These are phyloP conservation scores for Macrobrachium nipponense DNA, from an alignment of 1,140 invertebrate genomes.

Conservation along the genomic window DNA sequence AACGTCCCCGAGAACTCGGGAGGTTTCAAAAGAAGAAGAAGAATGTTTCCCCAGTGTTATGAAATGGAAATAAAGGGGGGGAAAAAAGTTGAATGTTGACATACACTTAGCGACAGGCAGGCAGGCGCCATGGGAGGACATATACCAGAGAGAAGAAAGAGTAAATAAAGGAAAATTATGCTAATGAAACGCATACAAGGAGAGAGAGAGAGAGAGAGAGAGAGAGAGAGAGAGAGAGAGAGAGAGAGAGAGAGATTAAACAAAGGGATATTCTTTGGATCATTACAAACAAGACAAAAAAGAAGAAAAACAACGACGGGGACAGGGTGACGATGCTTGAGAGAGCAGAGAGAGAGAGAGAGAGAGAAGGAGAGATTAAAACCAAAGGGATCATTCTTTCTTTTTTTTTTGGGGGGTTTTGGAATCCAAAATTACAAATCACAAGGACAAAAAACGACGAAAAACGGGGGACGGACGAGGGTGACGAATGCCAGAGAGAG, in stretches of 20 bases:
- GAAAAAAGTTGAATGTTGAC: too few relatives aligned
- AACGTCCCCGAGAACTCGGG: too few relatives aligned
- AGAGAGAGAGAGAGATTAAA: not conserved
- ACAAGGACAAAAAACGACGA: too few relatives aligned
- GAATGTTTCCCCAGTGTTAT: too few relatives aligned
- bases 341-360: conserved; percentile 17
- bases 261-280: too few relatives aligned
- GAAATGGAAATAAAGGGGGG: too few relatives aligned
- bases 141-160: not conserved
- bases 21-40: too few relatives aligned
- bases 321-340: not conserved
- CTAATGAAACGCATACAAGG: not conserved
- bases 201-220: conserved; percentile 6
- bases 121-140: not conserved
- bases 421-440: too few relatives aligned
- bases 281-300: not conserved
- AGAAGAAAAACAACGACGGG: too few relatives aligned
- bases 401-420: too few relatives aligned
- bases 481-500: not conserved
- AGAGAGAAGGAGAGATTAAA: not conserved
- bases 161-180: too few relatives aligned
- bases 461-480: not conserved
- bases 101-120: too few relatives aligned
- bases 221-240: not conserved
- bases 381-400: not conserved